A percentile compares a stretch with the other conserved stretches of the same genome.
These are phyloP conservation scores for Nesidiocoris tenuis DNA, from an alignment of 2,888 invertebrate species.

Conservation along the genomic window DNA sequence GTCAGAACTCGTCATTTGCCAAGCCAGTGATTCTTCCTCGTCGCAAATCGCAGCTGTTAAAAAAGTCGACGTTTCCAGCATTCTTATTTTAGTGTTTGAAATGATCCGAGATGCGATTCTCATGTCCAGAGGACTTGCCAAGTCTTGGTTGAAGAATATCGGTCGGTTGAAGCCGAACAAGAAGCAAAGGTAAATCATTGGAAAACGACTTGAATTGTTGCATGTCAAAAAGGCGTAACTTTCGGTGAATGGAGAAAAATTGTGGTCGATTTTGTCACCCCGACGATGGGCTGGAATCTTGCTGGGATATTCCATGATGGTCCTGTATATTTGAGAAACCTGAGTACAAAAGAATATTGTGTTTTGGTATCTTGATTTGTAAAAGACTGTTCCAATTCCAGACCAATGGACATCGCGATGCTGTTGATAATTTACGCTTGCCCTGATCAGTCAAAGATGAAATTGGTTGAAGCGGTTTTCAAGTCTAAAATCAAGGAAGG, in stretches of 20 bases:
- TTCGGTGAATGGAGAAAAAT: slow-evolving; percentile 7
- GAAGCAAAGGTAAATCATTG: slow-evolving; percentile 48
- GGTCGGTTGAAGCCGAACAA: slow-evolving; percentile 56
- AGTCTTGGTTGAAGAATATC: slow-evolving; percentile 63
- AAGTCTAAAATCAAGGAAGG: slow-evolving; percentile 50
- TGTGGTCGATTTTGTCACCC: neutral
- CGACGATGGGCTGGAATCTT: neutral
- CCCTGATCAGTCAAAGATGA: slow-evolving; percentile 48
- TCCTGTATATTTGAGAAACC: neutral
- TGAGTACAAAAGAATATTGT: too few species aligned
- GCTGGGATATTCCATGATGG: neutral
- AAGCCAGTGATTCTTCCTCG: slow-evolving; percentile 22
- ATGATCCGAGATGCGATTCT: slow-evolving; percentile 62
- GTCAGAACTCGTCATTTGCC: slow-evolving; percentile 49
- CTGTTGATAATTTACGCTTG: slow-evolving; percentile 50
- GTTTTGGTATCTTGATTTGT: too few species aligned
- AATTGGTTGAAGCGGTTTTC: slow-evolving; percentile 49
- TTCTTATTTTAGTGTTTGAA: slow-evolving; percentile 58
- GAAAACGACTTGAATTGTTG: neutral
- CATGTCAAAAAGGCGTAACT: neutral
- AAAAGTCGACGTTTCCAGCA: slow-evolving; percentile 56
- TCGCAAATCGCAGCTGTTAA: slow-evolving; percentile 55
- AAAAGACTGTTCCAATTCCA: too few species aligned
- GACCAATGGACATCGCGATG: slow-evolving; percentile 51
- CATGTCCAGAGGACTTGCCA: slow-evolving; percentile 60